Base-by-base conservation (phyloP, 2,797 vertebrate genomes). In the Pogoniulus pusillus region DNA sequence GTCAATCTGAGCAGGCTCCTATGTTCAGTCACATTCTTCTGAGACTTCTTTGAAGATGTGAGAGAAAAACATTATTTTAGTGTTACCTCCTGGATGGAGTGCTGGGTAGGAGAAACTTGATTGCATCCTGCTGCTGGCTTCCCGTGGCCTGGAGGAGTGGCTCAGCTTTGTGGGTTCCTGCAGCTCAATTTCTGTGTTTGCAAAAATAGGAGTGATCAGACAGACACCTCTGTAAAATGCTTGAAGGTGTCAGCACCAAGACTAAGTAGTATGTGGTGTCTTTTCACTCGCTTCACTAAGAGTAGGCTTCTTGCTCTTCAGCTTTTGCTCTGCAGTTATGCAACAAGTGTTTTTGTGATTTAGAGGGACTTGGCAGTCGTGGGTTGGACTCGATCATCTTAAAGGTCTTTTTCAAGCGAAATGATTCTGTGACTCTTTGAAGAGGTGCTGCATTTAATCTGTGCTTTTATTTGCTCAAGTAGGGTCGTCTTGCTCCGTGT, bases 381-480 rank as follows among this genome's bases (percentile, higher is more conserved):
- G 5, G 4, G 9, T 18, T 63, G 23, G 22, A 32, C 59, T 90
- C 1, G 0, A 30, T 66, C 59, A 47, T 80, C 37, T 58, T 68
- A 30, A 58, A 72, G 23, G 55, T 58, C 23, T 84, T 71, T 63
- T 37, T 26, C 32, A 87, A 5, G 41, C 41, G 58, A 20, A 39
- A 24, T 47, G 41, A 41, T 57, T 49, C 47, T 49, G 23, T 57
- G 18, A 18, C 76, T 58, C 16, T 58, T 79, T 70, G 34, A 62
- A 8, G 15, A 30, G 53, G 37, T 0, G 0, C 51, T 78, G 24
- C 10, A 3, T 79, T 85, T 89, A 71, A 35, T 51, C 34, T 76
- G 0, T 63, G 65, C 27, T 41, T 12, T 0, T 5, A 4, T 57
- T 1, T 32, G 53, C 43, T 86, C 2, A 11, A 10, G 29, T 37